Conservation (phyloP, 2,888 invertebrate species). For the Vesta saturnalis region DNA sequence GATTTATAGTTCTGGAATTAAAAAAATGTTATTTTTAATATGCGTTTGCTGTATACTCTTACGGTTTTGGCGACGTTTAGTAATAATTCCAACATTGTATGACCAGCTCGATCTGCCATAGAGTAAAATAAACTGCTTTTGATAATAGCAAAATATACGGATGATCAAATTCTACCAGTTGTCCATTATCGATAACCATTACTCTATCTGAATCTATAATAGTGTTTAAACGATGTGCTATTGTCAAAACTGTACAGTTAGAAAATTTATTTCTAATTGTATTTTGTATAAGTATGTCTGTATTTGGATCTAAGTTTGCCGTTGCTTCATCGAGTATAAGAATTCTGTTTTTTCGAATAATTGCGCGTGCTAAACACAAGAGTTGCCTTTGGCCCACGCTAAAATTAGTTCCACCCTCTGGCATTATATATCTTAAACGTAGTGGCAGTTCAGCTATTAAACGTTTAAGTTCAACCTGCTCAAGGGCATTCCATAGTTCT, state of each 20-base stretch:
- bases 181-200: slow-evolving; percentile 64
- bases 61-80: neutral
- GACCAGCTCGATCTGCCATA: slow-evolving; percentile 76
- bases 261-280: slow-evolving; percentile 63
- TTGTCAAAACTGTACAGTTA: slow-evolving; percentile 65
- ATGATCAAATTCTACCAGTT: slow-evolving; percentile 39
- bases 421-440: slow-evolving; percentile 70
- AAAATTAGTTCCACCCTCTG: slow-evolving; percentile 67
- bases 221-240: slow-evolving; percentile 56
- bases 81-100: slow-evolving; percentile 10
- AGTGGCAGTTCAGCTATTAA: slow-evolving; percentile 68
- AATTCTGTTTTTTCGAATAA: slow-evolving; percentile 57
- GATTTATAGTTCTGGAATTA: neutral
- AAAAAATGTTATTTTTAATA: neutral
- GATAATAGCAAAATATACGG: slow-evolving; percentile 37
- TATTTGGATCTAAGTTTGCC: slow-evolving; percentile 79
- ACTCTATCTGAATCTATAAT: slow-evolving; percentile 67
- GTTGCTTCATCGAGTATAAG: slow-evolving; percentile 72
- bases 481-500: slow-evolving; percentile 84
- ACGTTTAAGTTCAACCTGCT: slow-evolving; percentile 83
- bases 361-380: slow-evolving; percentile 72
- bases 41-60: neutral
- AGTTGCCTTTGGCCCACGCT: slow-evolving; percentile 68
- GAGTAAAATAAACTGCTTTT: slow-evolving; percentile 70
- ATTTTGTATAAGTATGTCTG: slow-evolving; percentile 78